These are phyloP conservation scores for Andricus quercusramuli DNA, from an alignment of 2,888 invertebrate species.

Conservation along the genomic window DNA sequence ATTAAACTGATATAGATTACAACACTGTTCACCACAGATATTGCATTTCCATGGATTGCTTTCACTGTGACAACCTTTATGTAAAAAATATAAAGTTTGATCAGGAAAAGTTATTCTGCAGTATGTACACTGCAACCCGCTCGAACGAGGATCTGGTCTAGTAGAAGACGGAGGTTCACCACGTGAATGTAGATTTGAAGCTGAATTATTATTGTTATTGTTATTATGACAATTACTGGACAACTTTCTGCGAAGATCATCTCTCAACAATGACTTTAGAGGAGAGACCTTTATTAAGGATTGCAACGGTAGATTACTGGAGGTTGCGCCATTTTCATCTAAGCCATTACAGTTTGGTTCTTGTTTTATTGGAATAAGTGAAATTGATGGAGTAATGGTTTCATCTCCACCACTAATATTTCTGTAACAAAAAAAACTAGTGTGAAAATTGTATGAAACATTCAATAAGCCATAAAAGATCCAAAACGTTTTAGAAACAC, in stretches of 20 bases:
- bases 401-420: conserved; percentile 78
- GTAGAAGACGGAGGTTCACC: conserved; percentile 84
- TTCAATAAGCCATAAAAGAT: background rate
- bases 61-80: conserved; percentile 98
- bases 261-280: conserved; percentile 89
- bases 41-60: conserved; percentile 99
- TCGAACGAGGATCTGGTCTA: conserved; percentile 82
- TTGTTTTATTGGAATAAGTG: conserved; percentile 89
- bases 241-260: conserved; percentile 90
- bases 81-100: conserved; percentile 96
- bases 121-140: conserved; percentile 89
- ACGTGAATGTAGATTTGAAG: conserved; percentile 77
- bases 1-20: conserved; percentile 98
- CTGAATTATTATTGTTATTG: conserved; percentile 61
- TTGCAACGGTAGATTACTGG: conserved; percentile 84
- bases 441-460: background rate
- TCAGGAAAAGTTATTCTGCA: conserved; percentile 96
- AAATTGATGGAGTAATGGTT: conserved; percentile 90
- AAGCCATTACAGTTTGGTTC: conserved; percentile 80
- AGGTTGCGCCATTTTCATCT: conserved; percentile 81
- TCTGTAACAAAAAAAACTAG: conserved; percentile 59
- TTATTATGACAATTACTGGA: conserved; percentile 79
- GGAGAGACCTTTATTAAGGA: conserved; percentile 92
- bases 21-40: conserved; percentile 96
- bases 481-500: background rate